Conservation (phyloP, 2,113 vertebrate species). For the Zeus faber region DNA sequence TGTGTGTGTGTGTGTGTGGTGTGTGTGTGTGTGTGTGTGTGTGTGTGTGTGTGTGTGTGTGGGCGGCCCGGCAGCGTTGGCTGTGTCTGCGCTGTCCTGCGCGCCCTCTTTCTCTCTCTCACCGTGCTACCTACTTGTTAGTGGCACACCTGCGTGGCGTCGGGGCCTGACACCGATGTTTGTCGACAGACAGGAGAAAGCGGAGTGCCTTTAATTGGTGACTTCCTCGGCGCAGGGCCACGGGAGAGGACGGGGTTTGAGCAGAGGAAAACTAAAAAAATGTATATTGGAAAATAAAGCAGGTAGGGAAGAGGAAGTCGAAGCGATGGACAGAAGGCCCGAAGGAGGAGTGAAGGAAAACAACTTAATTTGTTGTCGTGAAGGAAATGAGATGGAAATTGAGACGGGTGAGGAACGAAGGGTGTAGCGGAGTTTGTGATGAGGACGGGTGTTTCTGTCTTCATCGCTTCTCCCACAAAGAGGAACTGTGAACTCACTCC, state of each 20-base stretch:
- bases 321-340: conserved; percentile 38
- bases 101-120: conserved; percentile 45
- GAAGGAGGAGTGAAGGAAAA: too few species aligned
- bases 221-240: conserved; percentile 44
- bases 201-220: conserved; percentile 68
- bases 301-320: conserved; percentile 16
- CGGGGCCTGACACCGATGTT: conserved; percentile 53
- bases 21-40: conserved; percentile 3
- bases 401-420: too few species aligned
- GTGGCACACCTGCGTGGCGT: conserved; percentile 52
- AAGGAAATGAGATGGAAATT: too few species aligned
- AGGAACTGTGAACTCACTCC: too few species aligned
- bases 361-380: too few species aligned
- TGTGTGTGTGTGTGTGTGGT: conserved; percentile 31
- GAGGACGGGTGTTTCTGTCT: too few species aligned
- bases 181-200: conserved; percentile 67
- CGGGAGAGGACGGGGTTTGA: background rate
- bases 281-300: conserved; percentile 4
- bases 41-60: conserved; percentile 35
- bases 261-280: background rate
- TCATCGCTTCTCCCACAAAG: too few species aligned
- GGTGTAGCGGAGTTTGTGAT: too few species aligned
- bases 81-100: conserved; percentile 46
- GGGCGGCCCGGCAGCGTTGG: conserved; percentile 52
- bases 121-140: conserved; percentile 69